Evolutionary conservation across 2,113 vertebrate species (phyloP).

Genomic region (pig (Sus scrofa)): DNA sequence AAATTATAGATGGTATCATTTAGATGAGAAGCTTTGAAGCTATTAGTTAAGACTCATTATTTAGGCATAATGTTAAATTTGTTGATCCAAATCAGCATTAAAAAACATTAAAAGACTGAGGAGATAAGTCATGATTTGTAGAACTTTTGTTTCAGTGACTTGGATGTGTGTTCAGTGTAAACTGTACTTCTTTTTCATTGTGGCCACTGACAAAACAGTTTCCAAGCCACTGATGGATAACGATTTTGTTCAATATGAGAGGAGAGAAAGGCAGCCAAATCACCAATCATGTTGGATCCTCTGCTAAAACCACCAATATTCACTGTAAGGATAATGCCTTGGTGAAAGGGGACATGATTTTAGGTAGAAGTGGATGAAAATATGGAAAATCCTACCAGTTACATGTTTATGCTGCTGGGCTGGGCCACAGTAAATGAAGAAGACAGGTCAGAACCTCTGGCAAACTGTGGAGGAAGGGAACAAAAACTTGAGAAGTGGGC

Average conservation of each 20-base stretch:
- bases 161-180: not conserved
- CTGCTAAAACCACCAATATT: not conserved
- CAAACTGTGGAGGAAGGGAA: not conserved
- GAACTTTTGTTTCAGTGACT: not conserved
- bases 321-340: not conserved
- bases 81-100: not conserved
- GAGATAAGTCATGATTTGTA: not conserved
- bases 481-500: not conserved
- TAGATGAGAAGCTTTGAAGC: not conserved
- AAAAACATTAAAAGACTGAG: not conserved
- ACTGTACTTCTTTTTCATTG: not conserved
- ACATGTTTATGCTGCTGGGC: not conserved
- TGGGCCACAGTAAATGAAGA: not conserved
- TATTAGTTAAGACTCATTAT: not conserved
- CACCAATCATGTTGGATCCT: not conserved
- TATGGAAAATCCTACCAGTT: not conserved
- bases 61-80: slow-evolving; percentile 6
- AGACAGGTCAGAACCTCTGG: not conserved
- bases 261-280: not conserved
- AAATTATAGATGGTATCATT: not conserved
- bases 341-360: not conserved
- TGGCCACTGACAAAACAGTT: not conserved
- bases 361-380: not conserved
- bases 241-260: not conserved
- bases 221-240: not conserved